These are phyloP conservation scores for Melipona quadrifasciata DNA, from an alignment of 1,140 invertebrate species.

Conservation along the genomic window DNA sequence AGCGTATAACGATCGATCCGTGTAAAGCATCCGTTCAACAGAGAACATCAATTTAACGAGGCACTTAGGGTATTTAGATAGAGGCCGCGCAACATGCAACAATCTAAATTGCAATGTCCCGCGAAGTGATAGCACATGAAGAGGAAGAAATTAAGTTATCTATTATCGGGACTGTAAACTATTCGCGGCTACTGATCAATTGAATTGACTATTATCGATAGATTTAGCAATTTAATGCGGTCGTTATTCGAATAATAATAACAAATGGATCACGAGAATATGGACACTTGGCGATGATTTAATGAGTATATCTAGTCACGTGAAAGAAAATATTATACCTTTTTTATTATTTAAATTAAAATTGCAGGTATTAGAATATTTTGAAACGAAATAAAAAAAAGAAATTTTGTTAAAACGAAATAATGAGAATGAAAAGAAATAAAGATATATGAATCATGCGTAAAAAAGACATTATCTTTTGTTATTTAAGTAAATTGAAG, in stretches of 20 bases:
- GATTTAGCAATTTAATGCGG: slow-evolving; percentile 25
- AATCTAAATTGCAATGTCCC: slow-evolving; percentile 37
- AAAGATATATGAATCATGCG: too few relatives aligned
- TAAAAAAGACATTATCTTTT: too few relatives aligned
- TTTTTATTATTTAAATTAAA: too few relatives aligned
- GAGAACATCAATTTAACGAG: slow-evolving; percentile 33
- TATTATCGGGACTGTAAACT: slow-evolving; percentile 28
- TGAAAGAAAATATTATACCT: too few relatives aligned
- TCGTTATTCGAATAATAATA: slow-evolving; percentile 12
- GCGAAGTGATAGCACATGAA: slow-evolving; percentile 5
- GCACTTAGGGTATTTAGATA: slow-evolving; percentile 24
- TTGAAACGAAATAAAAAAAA: too few relatives aligned
- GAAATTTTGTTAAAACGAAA: too few relatives aligned
- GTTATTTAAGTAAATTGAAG: too few relatives aligned
- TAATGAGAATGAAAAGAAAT: too few relatives aligned
- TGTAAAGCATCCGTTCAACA: slow-evolving; percentile 29
- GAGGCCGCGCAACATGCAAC: background rate
- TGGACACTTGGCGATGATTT: background rate
- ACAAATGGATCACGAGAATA: background rate
- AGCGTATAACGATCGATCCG: slow-evolving; percentile 17
- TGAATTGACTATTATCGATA: slow-evolving; percentile 32
- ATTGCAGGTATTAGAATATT: too few relatives aligned
- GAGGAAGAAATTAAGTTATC: slow-evolving; percentile 53
- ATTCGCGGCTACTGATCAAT: slow-evolving; percentile 32
- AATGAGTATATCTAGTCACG: too few relatives aligned